Conservation (phyloP, 2,113 vertebrate genomes). For the Pan paniscus region DNA sequence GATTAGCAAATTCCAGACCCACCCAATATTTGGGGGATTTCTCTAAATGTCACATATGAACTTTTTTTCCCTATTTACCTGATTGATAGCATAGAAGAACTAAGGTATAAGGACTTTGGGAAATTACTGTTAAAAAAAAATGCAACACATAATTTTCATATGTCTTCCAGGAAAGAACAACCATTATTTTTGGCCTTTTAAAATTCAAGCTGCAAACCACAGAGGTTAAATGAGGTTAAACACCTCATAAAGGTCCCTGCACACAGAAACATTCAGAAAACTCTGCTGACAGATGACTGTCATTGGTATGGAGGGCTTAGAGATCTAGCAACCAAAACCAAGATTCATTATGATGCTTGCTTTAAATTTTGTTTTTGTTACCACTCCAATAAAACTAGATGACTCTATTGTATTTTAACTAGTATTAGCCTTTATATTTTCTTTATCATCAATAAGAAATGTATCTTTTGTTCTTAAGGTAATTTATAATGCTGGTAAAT, state of each 20-base stretch:
- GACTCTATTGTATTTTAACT: not conserved
- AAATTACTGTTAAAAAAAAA: not conserved
- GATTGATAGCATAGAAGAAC: not conserved
- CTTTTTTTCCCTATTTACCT: not conserved
- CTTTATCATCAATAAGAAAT: not conserved
- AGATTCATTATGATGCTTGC: not conserved
- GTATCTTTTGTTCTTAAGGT: not conserved
- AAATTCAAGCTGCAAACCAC: not conserved
- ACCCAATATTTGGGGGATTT: not conserved
- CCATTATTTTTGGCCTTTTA: not conserved
- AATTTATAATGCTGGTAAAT: not conserved
- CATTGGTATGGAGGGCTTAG: fast-evolving
- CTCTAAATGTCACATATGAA: not conserved
- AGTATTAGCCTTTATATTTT: not conserved
- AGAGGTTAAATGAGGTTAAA: not conserved
- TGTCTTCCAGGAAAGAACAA: not conserved
- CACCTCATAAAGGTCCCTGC: not conserved
- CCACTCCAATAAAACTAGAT: not conserved
- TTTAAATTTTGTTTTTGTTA: not conserved
- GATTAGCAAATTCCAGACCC: not conserved
- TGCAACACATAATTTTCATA: not conserved
- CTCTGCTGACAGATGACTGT: not conserved
- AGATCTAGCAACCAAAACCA: not conserved
- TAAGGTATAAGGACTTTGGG: not conserved
- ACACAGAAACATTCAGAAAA: not conserved